Conservation (phyloP, 2,797 vertebrate species). For the Gambelia wislizenii region DNA sequence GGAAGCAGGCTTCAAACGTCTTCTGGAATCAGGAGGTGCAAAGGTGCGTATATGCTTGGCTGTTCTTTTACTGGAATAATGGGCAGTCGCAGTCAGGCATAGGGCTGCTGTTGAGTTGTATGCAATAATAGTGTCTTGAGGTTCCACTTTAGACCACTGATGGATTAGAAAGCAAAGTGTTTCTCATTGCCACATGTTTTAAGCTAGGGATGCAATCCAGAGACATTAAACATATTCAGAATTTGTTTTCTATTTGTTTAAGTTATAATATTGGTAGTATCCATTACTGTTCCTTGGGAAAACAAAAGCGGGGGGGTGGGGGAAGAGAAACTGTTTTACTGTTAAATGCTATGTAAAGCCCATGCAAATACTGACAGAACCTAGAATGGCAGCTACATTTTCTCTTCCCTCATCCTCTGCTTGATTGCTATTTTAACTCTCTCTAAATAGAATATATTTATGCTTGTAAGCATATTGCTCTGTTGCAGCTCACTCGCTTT, state of each 20-base stretch:
- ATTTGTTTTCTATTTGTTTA: neutral
- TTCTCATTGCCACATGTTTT: neutral
- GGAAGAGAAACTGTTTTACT: neutral
- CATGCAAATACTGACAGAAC: neutral
- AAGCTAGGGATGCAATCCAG: neutral
- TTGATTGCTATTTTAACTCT: neutral
- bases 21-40: slow-evolving; percentile 95
- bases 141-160: neutral
- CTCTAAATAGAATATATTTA: neutral
- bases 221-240: neutral
- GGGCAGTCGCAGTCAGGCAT: neutral
- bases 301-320: too few species aligned
- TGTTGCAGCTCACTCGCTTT: neutral
- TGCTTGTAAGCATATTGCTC: neutral
- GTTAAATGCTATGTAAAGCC: neutral
- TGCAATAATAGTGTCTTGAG: neutral
- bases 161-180: neutral
- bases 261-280: neutral
- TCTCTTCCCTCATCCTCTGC: neutral
- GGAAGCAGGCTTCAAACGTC: slow-evolving; percentile 93
- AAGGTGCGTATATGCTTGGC: slow-evolving; percentile 80
- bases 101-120: neutral
- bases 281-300: neutral
- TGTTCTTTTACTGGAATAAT: neutral
- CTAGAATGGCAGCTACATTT: too few species aligned